Base-by-base conservation (phyloP, 2,888 invertebrate genomes). In the Leucophenga maculata region DNA sequence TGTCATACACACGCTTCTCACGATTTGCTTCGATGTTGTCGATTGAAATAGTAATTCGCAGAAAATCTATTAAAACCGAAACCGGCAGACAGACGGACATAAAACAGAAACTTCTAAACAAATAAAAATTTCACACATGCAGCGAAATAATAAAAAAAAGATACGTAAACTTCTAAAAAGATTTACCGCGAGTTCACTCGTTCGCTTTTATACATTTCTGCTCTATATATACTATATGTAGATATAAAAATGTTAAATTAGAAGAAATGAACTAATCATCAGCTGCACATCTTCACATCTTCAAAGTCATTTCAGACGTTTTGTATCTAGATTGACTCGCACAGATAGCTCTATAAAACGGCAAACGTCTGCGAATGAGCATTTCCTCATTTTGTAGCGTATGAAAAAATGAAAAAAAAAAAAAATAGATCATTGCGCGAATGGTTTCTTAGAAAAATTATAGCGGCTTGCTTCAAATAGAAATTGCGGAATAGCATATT, bases 251-350 rank as follows among this genome's bases (percentile, higher is more conserved):
- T 39, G 60, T 69, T 73, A 68, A 76, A 78, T 80, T 77, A 76
- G 71, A 74, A 72, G 75, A 76, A 77, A 74, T 76, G 74, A 74
- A 75, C 79, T 79, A 81, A 80, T 83, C 78, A 83, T 79, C 78
- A 72, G 71, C 78, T 78, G 72, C 69, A 75, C 75, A 79, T 76
- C 77, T 83, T 78, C 69, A 75, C 75, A 79, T 76, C 77, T 83
- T 78, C 76, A 83, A 79, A 82, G 77, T 39, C 39, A 39, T 39
- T 39, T 39, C 39, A 39, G 11, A 39, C 39, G 39, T 74, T 72
- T 55, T 16, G 39, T 20, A 16, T 60, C 39, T 44, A 60, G 26
- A 57, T 57, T 18, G 16, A 31, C 13, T 26, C n/a, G 31, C n/a
- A 31, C 31, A 39, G 39, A 39, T 39, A 39, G 26, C 54, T 54